Evolutionary conservation across 2,113 vertebrate species (phyloP).

Genomic region (Muscicapa adusta): DNA sequence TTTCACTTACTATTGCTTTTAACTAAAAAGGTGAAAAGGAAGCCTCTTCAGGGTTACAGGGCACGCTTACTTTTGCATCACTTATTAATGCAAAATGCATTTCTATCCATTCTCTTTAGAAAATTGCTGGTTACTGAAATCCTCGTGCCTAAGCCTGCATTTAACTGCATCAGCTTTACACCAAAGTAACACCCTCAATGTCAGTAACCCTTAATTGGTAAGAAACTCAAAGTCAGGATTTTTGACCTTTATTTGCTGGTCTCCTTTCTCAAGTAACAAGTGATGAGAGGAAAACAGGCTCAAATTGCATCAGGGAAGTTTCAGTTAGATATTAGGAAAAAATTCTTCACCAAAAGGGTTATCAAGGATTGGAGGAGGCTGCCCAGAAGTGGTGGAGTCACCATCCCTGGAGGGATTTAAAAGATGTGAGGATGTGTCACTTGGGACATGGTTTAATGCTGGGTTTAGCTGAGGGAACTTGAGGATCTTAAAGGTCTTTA

Average conservation of each 20-base stretch:
- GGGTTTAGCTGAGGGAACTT: neutral
- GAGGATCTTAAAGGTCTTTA: neutral
- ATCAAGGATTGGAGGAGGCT: neutral
- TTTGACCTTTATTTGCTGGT: neutral
- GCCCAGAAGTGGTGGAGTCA: neutral
- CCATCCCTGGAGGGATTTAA: neutral
- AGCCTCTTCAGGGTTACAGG: neutral
- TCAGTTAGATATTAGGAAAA: neutral
- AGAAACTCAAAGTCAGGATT: neutral
- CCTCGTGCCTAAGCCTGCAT: neutral
- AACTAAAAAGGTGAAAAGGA: neutral
- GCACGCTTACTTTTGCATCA: neutral
- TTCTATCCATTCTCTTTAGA: neutral
- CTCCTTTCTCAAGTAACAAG: neutral
- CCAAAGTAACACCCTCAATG: neutral
- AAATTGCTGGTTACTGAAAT: neutral
- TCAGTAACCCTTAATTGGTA: neutral
- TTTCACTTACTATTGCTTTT: neutral
- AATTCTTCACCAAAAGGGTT: neutral
- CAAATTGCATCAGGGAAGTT: neutral
- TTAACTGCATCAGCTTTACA: neutral
- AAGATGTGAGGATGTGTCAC: accelerated
- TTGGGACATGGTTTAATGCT: neutral
- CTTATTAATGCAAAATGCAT: neutral
- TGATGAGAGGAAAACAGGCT: neutral